Base-by-base conservation (phyloP, 2,113 vertebrate species). In the Guaruba guarouba region DNA sequence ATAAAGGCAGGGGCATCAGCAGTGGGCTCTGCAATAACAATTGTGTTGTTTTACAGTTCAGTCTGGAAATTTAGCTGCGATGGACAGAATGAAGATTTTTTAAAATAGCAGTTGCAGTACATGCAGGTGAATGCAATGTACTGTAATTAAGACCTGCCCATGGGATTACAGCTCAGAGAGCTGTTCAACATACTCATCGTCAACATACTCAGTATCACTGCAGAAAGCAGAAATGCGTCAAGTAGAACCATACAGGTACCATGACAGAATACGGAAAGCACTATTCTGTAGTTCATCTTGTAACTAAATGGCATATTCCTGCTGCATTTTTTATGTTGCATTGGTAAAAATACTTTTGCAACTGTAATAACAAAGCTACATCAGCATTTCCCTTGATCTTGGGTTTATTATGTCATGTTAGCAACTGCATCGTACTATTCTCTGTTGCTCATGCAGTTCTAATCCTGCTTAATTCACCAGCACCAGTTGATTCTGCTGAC, bases 361-460 rank as follows among this genome's bases (percentile, higher is more conserved):
- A 91, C 48, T 59, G 49, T 29, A 90, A 76, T 57, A 74, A 64
- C 49, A 95, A 86, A 70, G 83, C 86, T 92, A 33, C 74, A 48
- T 95, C 93, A 96, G 89, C 91, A 25, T 82, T 96, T 93, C 74
- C 44, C 22, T 75, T 89, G 62, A 62, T 87, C 51, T 86, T 92
- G 35, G 63, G 55, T 91, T 52, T 39, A 75, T 94, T 95, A 86
- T 95, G 89, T 95, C 83, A 69, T 78, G 69, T 83, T 95, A 89
- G 66, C 73, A 75, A 73, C 74, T 82, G 61, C 71, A n/a, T 68
- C 2, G 0, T 77, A 13, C 75, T 84, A 14, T 95, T 95, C 89
- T 92, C 70, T 93, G 35, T 91, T 95, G 89, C 86, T 92, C 83
- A 63, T 89, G 94, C 93, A 95, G 48, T 89, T 92, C 94, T 95